phyloP scores from a whole-genome alignment of 2,113 vertebrate species.

The Thermophis baileyi region DNA sequence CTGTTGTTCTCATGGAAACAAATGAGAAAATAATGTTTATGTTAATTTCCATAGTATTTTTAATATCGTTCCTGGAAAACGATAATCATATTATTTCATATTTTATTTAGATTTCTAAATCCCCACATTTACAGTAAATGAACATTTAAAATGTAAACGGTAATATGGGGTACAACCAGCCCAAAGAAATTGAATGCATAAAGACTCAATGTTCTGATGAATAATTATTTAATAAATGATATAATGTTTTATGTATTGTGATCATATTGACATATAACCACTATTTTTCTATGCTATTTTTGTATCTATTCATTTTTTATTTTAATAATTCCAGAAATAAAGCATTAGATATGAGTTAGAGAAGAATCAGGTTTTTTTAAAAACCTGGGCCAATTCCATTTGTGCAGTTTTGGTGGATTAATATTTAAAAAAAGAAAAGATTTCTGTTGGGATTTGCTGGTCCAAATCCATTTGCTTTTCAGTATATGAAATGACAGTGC shows the following conservation, averaged over 20 bases:
- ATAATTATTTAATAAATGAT: constrained; percentile 38
- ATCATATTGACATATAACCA: neutral
- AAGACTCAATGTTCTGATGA: neutral
- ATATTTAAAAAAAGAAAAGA: constrained; percentile 32
- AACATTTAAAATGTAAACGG: neutral
- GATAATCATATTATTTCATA: neutral
- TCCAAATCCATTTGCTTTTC: constrained; percentile 64
- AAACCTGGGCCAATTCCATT: constrained; percentile 20
- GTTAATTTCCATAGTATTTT: neutral
- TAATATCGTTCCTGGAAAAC: neutral
- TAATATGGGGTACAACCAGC: neutral
- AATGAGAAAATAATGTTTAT: neutral
- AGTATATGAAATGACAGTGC: constrained; percentile 66
- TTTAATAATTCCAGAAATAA: constrained; percentile 1
- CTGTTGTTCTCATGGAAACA: neutral
- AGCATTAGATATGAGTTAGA: neutral
- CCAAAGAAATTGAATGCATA: neutral
- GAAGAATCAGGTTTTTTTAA: constrained; percentile 28
- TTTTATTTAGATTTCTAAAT: neutral
- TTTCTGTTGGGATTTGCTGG: constrained; percentile 55
- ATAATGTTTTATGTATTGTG: constrained; percentile 30
- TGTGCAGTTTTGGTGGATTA: constrained; percentile 45
- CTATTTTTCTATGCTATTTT: neutral
- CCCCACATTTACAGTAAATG: neutral
- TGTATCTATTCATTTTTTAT: neutral